phyloP scores from a whole-genome alignment of 2,113 vertebrate genomes.

The Chaenocephalus aceratus region DNA sequence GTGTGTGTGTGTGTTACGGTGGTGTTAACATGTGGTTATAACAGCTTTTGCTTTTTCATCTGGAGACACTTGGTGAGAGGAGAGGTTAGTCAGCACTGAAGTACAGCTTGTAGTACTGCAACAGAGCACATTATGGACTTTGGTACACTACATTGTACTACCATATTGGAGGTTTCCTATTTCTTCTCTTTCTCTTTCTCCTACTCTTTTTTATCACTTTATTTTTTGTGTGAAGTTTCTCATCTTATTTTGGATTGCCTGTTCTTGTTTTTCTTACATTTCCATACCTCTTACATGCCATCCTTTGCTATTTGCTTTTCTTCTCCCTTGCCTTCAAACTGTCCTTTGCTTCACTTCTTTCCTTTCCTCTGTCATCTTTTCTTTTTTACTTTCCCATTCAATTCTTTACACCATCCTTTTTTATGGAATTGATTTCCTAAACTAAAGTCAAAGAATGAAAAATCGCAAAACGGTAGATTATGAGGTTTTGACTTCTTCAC shows the following conservation, averaged over 20 bases:
- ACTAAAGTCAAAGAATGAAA: neutral
- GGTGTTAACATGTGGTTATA: slow-evolving; percentile 22
- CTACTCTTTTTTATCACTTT: neutral
- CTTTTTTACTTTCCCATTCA: neutral
- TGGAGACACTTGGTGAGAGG: slow-evolving; percentile 1
- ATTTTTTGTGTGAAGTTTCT: neutral
- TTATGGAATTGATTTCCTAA: neutral
- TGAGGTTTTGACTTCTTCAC: neutral
- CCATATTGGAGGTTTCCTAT: neutral
- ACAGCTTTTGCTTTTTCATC: slow-evolving; percentile 29
- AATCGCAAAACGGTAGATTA: neutral
- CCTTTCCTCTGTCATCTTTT: too few species aligned
- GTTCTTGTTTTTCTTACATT: neutral
- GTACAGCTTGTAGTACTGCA: neutral
- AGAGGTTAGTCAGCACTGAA: neutral
- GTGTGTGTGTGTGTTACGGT: neutral
- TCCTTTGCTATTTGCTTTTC: too few species aligned
- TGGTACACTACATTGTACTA: too few species aligned
- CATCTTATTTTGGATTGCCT: too few species aligned
- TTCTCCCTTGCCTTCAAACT: too few species aligned
- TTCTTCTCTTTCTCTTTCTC: neutral
- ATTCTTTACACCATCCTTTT: too few species aligned
- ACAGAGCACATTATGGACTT: neutral
- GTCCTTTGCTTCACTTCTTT: neutral
- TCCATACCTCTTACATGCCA: too few species aligned